Conservation (phyloP, 1,140 invertebrate species). For the Euglossa dilemma region DNA sequence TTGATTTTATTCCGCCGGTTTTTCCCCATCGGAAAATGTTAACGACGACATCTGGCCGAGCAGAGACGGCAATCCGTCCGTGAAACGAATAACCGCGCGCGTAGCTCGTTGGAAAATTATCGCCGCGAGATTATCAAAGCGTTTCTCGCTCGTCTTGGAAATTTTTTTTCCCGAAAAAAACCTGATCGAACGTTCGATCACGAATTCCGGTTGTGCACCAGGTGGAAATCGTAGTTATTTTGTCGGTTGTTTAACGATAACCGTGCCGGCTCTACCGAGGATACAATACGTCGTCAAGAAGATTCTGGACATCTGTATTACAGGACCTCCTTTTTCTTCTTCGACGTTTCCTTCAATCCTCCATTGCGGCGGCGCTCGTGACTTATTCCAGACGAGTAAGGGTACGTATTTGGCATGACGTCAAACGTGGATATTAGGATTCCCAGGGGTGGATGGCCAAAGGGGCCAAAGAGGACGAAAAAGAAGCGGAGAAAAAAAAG, state of each 20-base stretch:
- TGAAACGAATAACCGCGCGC: conserved; percentile 3
- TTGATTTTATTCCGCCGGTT: conserved; percentile 39
- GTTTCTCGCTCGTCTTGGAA: not conserved
- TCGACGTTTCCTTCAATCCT: conserved; percentile 52
- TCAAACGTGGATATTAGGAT: conserved; percentile 82
- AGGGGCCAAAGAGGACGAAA: conserved; percentile 58
- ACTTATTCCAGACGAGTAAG: conserved; percentile 75
- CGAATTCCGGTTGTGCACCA: not conserved
- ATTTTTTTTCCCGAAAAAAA: not conserved
- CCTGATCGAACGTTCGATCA: not conserved
- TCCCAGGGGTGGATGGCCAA: conserved; percentile 71
- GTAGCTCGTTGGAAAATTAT: not conserved
- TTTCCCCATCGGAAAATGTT: not conserved
- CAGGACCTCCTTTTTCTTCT: conserved; percentile 17
- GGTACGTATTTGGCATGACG: conserved; percentile 81
- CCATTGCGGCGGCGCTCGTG: conserved; percentile 63
- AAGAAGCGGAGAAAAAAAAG: conserved; percentile 35
- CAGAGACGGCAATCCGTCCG: not conserved
- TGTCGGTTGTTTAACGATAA: conserved; percentile 56
- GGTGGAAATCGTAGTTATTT: conserved; percentile 47
- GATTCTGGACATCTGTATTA: conserved; percentile 49
- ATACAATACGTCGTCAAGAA: conserved; percentile 58
- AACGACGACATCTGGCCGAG: not conserved
- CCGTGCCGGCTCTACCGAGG: not conserved
- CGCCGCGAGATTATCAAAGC: not conserved